Conservation (phyloP, 1,140 invertebrate species). For the Solenopsis invicta region DNA sequence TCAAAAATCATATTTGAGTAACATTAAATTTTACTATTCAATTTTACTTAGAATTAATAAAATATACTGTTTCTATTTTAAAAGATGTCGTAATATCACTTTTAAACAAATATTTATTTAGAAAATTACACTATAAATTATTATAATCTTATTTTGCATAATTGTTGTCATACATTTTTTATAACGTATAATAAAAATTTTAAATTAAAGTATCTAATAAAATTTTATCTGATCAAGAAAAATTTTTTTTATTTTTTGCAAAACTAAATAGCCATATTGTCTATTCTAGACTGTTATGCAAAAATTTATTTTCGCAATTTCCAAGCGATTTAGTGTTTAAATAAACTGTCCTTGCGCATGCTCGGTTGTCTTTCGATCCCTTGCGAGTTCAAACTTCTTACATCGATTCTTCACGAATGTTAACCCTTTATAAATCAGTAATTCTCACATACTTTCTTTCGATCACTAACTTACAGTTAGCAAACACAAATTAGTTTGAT, state of each 20-base stretch:
- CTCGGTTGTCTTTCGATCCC: conserved; percentile 49
- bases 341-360: not conserved
- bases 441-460: not conserved
- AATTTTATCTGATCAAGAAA: not conserved
- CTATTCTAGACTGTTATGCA: not conserved
- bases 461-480: not conserved
- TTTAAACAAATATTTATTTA: conserved; percentile 4
- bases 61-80: not conserved
- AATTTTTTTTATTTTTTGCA: not conserved
- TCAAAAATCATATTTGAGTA: conserved; percentile 1
- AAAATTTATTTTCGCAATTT: conserved; percentile 15
- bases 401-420: conserved; percentile 43
- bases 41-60: not conserved
- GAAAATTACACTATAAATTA: not conserved
- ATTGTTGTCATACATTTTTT: conserved; percentile 6
- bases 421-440: conserved; percentile 52
- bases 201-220: not conserved
- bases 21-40: not conserved
- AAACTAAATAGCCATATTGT: not conserved
- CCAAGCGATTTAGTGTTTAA: not conserved
- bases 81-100: not conserved
- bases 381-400: conserved; percentile 21
- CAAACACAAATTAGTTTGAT: conserved; percentile 8
- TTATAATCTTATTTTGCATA: conserved; percentile 2
- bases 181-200: not conserved